A percentile compares a stretch with the other conserved stretches of the same genome.
phyloP scores from a whole-genome alignment of 2,113 vertebrate genomes.

The Corynorhinus townsendii region DNA sequence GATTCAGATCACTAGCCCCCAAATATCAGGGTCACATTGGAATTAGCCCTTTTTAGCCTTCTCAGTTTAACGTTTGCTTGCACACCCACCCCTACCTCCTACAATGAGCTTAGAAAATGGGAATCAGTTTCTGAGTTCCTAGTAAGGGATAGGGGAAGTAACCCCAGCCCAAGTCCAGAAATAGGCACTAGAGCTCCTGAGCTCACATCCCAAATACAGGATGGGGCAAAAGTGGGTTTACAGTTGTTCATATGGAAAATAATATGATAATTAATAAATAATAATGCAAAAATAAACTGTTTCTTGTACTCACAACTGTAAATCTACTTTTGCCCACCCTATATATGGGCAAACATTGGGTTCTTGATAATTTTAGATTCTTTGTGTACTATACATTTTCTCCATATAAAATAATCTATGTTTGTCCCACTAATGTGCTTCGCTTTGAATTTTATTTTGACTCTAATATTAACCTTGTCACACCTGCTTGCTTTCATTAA shows the following conservation, averaged over 20 bases:
- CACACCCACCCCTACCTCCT: neutral
- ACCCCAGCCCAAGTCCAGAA: neutral
- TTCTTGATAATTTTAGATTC: neutral
- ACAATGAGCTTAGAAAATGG: neutral
- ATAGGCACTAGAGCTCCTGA: neutral
- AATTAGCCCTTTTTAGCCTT: too few relatives aligned
- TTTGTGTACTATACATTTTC: neutral
- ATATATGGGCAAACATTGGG: neutral
- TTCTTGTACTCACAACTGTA: neutral
- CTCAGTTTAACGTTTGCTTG: neutral
- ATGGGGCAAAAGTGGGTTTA: neutral
- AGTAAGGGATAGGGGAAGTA: neutral
- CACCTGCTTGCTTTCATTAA: conserved; percentile 15
- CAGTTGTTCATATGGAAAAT: neutral
- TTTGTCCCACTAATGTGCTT: neutral
- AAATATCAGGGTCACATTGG: too few relatives aligned
- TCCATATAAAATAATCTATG: neutral
- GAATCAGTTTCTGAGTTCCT: neutral
- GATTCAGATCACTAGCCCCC: too few relatives aligned
- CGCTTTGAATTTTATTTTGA: conserved; percentile 18
- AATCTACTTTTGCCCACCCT: neutral
- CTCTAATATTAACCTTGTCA: neutral
- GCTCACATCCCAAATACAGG: neutral
- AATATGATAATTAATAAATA: neutral
- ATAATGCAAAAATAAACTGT: neutral